phyloP scores from a whole-genome alignment of 1,140 invertebrate genomes.

The Asbolus verrucosus region DNA sequence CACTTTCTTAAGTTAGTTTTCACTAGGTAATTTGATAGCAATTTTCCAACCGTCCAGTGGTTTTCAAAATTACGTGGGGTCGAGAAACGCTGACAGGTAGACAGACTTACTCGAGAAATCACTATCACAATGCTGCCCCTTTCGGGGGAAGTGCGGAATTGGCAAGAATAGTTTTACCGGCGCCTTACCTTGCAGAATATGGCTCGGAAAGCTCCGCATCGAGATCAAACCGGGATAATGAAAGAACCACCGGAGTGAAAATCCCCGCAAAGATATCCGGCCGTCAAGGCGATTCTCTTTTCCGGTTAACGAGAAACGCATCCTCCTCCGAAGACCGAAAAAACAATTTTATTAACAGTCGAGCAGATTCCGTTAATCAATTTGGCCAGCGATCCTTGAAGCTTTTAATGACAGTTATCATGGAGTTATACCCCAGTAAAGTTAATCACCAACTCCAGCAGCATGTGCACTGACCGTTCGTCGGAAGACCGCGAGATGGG shows the following conservation, averaged over 20 bases:
- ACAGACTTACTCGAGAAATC: too few relatives aligned
- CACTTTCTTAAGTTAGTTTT: too few relatives aligned
- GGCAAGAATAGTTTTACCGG: too few relatives aligned
- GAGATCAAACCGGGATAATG: not conserved
- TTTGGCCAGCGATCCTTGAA: slow-evolving; percentile 51
- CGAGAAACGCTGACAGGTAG: too few relatives aligned
- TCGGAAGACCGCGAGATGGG: slow-evolving; percentile 53
- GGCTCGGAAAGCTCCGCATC: not conserved
- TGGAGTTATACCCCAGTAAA: slow-evolving; percentile 56
- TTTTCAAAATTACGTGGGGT: too few relatives aligned
- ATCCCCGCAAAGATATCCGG: slow-evolving; percentile 5
- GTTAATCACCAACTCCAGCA: slow-evolving; percentile 51
- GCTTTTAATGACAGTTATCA: slow-evolving; percentile 60
- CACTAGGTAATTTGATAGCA: too few relatives aligned
- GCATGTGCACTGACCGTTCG: slow-evolving; percentile 12
- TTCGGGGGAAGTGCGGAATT: too few relatives aligned
- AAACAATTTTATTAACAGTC: slow-evolving; percentile 52
- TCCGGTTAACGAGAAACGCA: not conserved
- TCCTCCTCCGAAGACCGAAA: slow-evolving; percentile 18
- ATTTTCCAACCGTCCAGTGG: too few relatives aligned
- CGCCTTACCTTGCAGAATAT: not conserved
- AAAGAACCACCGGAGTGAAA: not conserved
- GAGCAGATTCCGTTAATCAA: slow-evolving; percentile 56
- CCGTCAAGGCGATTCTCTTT: not conserved
- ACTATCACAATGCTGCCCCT: too few relatives aligned